These are phyloP conservation scores for Melinopterus prodromus DNA, from an alignment of 2,888 invertebrate genomes.

Conservation along the genomic window DNA sequence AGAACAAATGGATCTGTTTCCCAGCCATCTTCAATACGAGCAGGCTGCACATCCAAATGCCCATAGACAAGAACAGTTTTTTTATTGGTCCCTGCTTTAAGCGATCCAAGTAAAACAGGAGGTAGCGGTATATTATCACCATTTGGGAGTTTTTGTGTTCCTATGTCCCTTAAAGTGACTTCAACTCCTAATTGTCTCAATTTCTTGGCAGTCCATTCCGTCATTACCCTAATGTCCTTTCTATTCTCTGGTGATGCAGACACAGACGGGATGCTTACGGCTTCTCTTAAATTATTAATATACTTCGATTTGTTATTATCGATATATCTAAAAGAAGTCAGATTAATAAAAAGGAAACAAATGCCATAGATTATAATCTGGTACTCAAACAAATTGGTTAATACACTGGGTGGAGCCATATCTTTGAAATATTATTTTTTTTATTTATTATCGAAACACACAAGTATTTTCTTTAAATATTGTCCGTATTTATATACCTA, in stretches of 20 bases:
- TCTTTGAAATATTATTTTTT: background rate
- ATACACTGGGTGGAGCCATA: background rate
- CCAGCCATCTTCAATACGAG: slow-evolving; percentile 89
- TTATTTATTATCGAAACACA: background rate
- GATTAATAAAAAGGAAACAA: too few relatives aligned
- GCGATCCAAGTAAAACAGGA: slow-evolving; percentile 77
- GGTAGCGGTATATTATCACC: slow-evolving; percentile 77
- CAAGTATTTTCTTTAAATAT: background rate
- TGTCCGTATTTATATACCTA: background rate
- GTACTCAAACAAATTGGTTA: background rate
- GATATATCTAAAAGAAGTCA: slow-evolving; percentile 66
- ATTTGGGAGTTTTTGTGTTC: slow-evolving; percentile 72
- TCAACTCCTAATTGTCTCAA: slow-evolving; percentile 73
- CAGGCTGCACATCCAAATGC: slow-evolving; percentile 95
- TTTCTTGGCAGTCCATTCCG: slow-evolving; percentile 76
- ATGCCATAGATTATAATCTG: background rate
- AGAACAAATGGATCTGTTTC: slow-evolving; percentile 88
- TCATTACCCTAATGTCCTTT: slow-evolving; percentile 81
- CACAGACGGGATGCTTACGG: slow-evolving; percentile 91
- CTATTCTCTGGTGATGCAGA: slow-evolving; percentile 84
- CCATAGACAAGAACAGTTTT: slow-evolving; percentile 92
- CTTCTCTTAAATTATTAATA: slow-evolving; percentile 78
- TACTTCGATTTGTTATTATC: slow-evolving; percentile 77
- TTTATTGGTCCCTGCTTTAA: slow-evolving; percentile 82
- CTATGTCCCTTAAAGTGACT: slow-evolving; percentile 77